A percentile compares a stretch with the other conserved stretches of the same genome.
Conservation (phyloP, 2,113 vertebrate species). For the Phyllostomus discolor region DNA sequence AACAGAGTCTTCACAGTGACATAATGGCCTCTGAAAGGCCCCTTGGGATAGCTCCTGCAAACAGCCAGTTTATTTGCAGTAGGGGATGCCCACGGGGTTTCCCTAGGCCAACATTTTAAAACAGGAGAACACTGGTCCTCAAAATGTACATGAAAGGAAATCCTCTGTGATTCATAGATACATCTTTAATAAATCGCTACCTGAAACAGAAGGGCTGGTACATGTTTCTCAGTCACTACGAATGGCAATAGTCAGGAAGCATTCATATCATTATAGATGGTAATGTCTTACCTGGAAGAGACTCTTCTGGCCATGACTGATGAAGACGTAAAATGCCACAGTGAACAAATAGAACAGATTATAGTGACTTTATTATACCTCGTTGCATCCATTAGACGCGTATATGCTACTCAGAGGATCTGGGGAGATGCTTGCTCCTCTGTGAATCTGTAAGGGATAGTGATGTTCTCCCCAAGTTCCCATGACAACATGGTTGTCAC, state of each 20-base stretch:
- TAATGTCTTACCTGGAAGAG: background rate
- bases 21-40: constrained; percentile 49
- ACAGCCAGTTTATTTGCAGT: background rate
- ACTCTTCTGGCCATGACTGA: background rate
- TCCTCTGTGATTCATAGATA: background rate
- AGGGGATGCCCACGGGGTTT: constrained; percentile 43
- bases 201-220: background rate
- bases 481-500: background rate
- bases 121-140: background rate
- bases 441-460: background rate
- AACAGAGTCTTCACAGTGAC: constrained; percentile 61
- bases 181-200: background rate
- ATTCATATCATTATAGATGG: background rate
- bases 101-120: constrained; percentile 27
- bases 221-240: background rate
- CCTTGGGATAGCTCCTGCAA: constrained; percentile 39
- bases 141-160: constrained; percentile 2
- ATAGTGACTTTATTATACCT: background rate
- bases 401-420: background rate
- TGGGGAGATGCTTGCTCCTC: background rate
- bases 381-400: background rate
- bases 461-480: background rate
- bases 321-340: background rate
- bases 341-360: background rate
- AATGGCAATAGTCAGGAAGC: background rate